Evolutionary conservation across 1,140 invertebrate genomes (phyloP).

Genomic region (Campoletis sonorensis): DNA sequence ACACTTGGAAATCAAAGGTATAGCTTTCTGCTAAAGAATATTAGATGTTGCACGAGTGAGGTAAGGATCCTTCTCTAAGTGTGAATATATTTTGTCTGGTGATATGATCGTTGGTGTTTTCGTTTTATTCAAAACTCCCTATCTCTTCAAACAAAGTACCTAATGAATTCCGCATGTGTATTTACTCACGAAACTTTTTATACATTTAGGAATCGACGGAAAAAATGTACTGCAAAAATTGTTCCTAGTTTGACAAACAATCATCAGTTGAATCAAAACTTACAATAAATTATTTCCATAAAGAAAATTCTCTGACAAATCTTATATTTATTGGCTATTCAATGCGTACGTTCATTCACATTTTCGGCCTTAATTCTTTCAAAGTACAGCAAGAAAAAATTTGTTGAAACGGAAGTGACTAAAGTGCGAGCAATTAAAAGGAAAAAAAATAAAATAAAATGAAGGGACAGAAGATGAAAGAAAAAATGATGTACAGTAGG

Average conservation of each 20-base stretch:
- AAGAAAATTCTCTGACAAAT: background rate
- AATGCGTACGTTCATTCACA: background rate
- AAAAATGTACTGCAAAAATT: too few species aligned
- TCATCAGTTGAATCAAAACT: too few species aligned
- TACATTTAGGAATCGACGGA: too few species aligned
- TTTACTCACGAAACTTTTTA: too few species aligned
- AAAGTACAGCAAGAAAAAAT: background rate
- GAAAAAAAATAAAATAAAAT: background rate
- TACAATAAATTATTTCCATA: too few species aligned
- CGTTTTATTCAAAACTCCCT: background rate
- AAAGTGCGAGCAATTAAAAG: slow-evolving; percentile 29
- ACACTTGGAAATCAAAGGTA: background rate
- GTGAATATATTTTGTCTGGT: background rate
- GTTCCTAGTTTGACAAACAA: too few species aligned
- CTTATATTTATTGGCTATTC: background rate
- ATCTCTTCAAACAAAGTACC: too few species aligned
- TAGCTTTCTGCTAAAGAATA: background rate
- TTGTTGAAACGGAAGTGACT: slow-evolving; percentile 24
- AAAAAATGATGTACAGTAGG: background rate
- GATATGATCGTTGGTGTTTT: background rate
- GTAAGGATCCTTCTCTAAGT: background rate
- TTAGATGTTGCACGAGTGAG: background rate
- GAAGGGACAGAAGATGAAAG: background rate
- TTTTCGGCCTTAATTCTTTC: background rate
- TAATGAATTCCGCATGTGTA: too few species aligned